phyloP scores from a whole-genome alignment of 2,888 invertebrate genomes.

The Drosophila incognita region DNA sequence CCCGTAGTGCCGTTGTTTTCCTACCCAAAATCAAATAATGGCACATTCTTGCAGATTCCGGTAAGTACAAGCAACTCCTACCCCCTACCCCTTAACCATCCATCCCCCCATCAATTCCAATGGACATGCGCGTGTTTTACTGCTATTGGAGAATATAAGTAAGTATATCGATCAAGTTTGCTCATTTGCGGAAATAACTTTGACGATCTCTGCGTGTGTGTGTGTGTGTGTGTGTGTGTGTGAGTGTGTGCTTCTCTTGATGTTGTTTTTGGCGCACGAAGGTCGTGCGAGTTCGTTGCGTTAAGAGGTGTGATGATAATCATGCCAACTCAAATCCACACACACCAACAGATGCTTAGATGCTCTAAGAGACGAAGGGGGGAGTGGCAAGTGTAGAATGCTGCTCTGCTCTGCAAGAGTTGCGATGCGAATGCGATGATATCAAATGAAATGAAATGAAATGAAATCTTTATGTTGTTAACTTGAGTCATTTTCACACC shows the following conservation, averaged over 20 bases:
- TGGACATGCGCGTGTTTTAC: slow-evolving; percentile 57
- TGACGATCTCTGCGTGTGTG: slow-evolving; percentile 53
- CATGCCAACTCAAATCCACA: slow-evolving; percentile 14
- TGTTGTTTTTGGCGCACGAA: slow-evolving; percentile 71
- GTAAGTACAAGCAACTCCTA: slow-evolving; percentile 87
- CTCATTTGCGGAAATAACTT: slow-evolving; percentile 82
- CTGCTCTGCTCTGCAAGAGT: not conserved
- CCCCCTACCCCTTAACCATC: not conserved
- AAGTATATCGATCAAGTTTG: slow-evolving; percentile 70
- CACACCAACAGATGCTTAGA: not conserved
- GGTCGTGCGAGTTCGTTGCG: slow-evolving; percentile 79
- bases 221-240: not conserved
- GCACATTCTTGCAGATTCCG: slow-evolving; percentile 95
- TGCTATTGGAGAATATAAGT: slow-evolving; percentile 24
- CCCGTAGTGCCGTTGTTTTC: slow-evolving; percentile 95
- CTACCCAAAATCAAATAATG: slow-evolving; percentile 93
- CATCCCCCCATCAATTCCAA: not conserved
- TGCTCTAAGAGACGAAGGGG: not conserved
- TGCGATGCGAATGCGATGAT: not conserved
- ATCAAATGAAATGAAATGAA: slow-evolving; percentile 31
- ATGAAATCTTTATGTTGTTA: slow-evolving; percentile 62
- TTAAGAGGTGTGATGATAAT: slow-evolving; percentile 74
- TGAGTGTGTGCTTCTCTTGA: slow-evolving; percentile 56
- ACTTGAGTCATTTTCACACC: slow-evolving; percentile 76
- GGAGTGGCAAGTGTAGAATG: not conserved